Base-by-base conservation (phyloP, 2,888 invertebrate genomes). In the Dicycla oo region DNA sequence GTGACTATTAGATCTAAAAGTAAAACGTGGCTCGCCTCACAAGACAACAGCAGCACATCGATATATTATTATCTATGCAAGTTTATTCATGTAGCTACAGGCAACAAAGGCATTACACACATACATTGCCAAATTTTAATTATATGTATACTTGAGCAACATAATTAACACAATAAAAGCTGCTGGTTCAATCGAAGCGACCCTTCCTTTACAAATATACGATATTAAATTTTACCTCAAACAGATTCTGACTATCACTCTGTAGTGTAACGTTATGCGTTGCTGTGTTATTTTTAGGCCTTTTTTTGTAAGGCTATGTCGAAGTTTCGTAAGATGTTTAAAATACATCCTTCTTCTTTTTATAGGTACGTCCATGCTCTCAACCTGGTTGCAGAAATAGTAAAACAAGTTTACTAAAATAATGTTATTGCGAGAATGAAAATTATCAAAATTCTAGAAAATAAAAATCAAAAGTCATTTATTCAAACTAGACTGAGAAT, bases 151-250 rank as follows among this genome's bases (percentile, higher is more conserved):
- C 51, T 53, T 30, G 8, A 51, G 57, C 40, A 68, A 43, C 30
- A 49, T 72, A 68, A 83, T 85, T 65, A 83, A 69, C 58, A 73
- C 66, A 77, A 73, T 78, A 80, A 85, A 80, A 77, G 20, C 34
- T n/a, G 8, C 53, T n/a, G n/a, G 54, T 71, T 66, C 78, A 82
- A 71, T 78, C 82, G 70, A 82, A 62, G 15, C 53, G 61, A 70
- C 71, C 78, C 38, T 76, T 65, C 57, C 72, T 40, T 72, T 63
- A 70, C 81, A 80, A 83, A 83, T 78, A 65, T 69, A 73, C 73
- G 69, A 83, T 78, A 83, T 85, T 78, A 85, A 80, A 85, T 85
- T 85, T 80, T 72, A 80, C 78, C 67, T 77, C 66, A 72, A 75
- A 57, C 13, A 11, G 30, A 40, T 63, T 58, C 69, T 15, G 45